Evolutionary conservation across 1,140 invertebrate species (phyloP).

Genomic region (Aphidius gifuensis): DNA sequence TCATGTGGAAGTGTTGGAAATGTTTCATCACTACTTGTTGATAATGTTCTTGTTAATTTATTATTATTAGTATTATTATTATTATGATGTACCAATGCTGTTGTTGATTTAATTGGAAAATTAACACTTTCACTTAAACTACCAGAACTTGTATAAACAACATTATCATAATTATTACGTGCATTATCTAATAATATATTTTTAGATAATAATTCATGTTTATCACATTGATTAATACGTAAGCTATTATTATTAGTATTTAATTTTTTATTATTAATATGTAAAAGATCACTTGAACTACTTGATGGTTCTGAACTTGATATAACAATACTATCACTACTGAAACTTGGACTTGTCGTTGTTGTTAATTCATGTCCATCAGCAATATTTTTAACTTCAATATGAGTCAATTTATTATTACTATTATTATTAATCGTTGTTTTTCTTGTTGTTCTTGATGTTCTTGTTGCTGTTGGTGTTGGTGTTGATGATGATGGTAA

Average conservation of each 20-base stretch:
- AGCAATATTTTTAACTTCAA: constrained; percentile 44
- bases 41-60: constrained; percentile 37
- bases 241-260: constrained; percentile 21
- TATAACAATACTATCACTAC: constrained; percentile 46
- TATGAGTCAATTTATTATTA: constrained; percentile 38
- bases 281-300: constrained; percentile 42
- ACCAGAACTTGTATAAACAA: constrained; percentile 59
- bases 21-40: constrained; percentile 46
- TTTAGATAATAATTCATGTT: constrained; percentile 70
- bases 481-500: too few species aligned
- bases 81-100: constrained; percentile 45
- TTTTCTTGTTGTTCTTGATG: constrained; percentile 1
- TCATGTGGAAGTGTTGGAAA: constrained; percentile 36
- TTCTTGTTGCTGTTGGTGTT: constrained; percentile 8
- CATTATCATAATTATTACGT: constrained; percentile 60
- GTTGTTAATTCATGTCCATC: constrained; percentile 27
- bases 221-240: constrained; percentile 45
- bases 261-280: constrained; percentile 27
- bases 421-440: constrained; percentile 17
- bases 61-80: constrained; percentile 10
- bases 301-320: constrained; percentile 52
- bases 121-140: constrained; percentile 25
- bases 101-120: constrained; percentile 31
- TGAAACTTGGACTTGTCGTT: constrained; percentile 48
- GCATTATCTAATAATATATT: constrained; percentile 76